These are phyloP conservation scores for Hoplostethus atlanticus DNA, from an alignment of 2,797 vertebrate genomes.

Conservation along the genomic window DNA sequence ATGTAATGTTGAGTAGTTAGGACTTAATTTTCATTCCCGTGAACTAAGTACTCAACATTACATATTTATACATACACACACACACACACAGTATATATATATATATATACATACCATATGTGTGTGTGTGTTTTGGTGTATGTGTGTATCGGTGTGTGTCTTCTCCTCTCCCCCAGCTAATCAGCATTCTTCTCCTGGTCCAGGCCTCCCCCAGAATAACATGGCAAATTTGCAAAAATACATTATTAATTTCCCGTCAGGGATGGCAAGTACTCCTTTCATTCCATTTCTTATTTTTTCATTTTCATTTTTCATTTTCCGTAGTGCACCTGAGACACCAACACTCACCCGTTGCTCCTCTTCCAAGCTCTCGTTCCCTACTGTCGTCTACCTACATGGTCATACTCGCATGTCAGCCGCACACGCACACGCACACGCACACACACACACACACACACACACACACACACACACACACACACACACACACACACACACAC, in stretches of 20 bases:
- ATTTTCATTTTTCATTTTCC: constrained; percentile 83
- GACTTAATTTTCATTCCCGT: too few species aligned
- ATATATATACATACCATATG: too few species aligned
- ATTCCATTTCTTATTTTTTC: constrained; percentile 50
- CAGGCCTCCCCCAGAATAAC: constrained; percentile 65
- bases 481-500: too few species aligned
- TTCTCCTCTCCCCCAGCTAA: constrained; percentile 34
- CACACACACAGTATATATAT: background rate
- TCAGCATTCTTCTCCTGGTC: constrained; percentile 53
- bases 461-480: constrained; percentile 7
- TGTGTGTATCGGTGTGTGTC: background rate
- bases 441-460: background rate
- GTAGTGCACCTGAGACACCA: constrained; percentile 79
- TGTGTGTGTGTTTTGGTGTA: background rate
- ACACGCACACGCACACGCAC: background rate
- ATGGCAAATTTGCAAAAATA: constrained; percentile 80
- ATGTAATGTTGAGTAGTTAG: constrained; percentile 3
- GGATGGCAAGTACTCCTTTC: constrained; percentile 72
- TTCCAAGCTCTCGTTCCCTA: constrained; percentile 10
- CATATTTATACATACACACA: too few species aligned
- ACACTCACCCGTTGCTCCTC: constrained; percentile 20
- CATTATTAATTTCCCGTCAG: constrained; percentile 81
- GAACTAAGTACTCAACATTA: too few species aligned
- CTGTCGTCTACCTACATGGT: background rate
- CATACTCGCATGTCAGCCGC: constrained; percentile 29